Evolutionary conservation across 1,140 invertebrate genomes (phyloP), one percentile per base, ranked within the genome.

Genomic region (Oreohelix idahoensis): DNA sequence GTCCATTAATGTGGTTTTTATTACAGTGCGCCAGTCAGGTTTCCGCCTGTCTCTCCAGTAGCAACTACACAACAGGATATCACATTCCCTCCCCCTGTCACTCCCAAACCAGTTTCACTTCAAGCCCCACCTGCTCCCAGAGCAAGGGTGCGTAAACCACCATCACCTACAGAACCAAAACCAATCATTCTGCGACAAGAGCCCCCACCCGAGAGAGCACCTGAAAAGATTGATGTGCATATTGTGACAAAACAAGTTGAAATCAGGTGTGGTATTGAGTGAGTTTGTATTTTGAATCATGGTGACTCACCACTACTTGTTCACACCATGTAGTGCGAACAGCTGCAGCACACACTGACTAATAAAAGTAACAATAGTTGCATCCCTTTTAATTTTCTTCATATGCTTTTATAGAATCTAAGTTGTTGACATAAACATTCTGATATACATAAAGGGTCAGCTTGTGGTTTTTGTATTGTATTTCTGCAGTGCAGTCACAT

Each of bases 151-250:
- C 83, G 85, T 39, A 86, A 87, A 74, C 81, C 70, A 51, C 66
- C 75, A 29, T 76, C 81, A 74, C 84, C 77, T 23, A 77, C 84
- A 76, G 75, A 81, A 29, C 75, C 82, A 39, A 75, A 84, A 75
- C 85, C 86, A 8, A 87, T 88, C 63, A 77, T 87, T 58, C 83
- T 87, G 70, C 76, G 84, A 23, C 77, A 87, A 49, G 85, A 82
- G 58, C 74, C 84, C 15, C 58, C 83, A 38, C 81, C 80, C 42
- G 80, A 71, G 71, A 86, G 84, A 86, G 63, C 75, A 71, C 86
- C 87, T 35, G 87, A 87, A 49, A 80, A 85, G 42, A 87, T 85
- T 36, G 87, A 89, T 84, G 85, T 89, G n/a, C 83, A 86, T 13
- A 42, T 73, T 32, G 86, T 82, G 51, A 84, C 84, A 13, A 84